Evolutionary conservation across 2,888 invertebrate genomes (phyloP).

Genomic region (Chymomyza caudatula): DNA sequence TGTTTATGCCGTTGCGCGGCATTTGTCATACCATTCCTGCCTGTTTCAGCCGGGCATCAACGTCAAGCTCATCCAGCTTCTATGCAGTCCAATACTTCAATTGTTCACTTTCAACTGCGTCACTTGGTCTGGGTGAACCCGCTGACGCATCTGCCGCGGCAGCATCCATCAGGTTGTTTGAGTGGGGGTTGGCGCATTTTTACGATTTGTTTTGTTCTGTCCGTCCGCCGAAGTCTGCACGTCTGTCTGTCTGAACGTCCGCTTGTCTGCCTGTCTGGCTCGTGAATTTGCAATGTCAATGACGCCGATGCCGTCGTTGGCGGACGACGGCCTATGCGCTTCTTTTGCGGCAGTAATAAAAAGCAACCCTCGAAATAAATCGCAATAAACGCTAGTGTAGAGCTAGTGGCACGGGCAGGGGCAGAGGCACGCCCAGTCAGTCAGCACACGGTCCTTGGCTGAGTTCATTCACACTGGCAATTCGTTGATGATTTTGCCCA

Average conservation of each 20-base stretch:
- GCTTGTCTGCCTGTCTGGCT: conserved; percentile 14
- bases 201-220: conserved; percentile 68
- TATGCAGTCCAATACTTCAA: conserved; percentile 15
- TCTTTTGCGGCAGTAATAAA: conserved; percentile 49
- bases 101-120: conserved; percentile 43
- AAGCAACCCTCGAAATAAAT: conserved; percentile 68
- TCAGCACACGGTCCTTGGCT: conserved; percentile 71
- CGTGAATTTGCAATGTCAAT: conserved; percentile 65
- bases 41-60: conserved; percentile 1
- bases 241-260: conserved; percentile 23
- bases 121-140: neutral
- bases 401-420: conserved; percentile 4
- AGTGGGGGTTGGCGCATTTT: conserved; percentile 35
- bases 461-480: conserved; percentile 73
- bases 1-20: neutral
- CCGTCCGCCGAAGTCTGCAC: too few species aligned
- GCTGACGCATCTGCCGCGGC: conserved; percentile 31
- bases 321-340: conserved; percentile 7
- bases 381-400: conserved; percentile 58
- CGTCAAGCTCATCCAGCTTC: neutral
- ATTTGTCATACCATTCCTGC: neutral
- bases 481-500: conserved; percentile 59
- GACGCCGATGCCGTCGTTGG: conserved; percentile 44
- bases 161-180: conserved; percentile 51
- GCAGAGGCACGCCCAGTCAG: neutral